Base-by-base conservation (phyloP, 2,797 vertebrate species). In the Myotis pilosus region DNA sequence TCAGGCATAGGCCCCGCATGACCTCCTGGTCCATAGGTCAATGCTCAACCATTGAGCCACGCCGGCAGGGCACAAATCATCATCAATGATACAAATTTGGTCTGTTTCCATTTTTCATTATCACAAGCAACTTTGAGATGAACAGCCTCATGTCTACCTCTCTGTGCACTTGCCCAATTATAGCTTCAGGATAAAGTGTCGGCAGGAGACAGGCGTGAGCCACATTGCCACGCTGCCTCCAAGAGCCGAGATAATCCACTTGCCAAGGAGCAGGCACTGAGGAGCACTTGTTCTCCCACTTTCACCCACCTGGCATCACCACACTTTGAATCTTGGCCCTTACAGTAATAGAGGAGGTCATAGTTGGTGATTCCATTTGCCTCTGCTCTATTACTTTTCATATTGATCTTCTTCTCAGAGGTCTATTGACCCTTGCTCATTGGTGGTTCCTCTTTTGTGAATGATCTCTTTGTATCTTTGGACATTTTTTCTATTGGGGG, bases 361-460 rank as follows among this genome's bases (percentile, higher is more conserved):
- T 9, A 6, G 8, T 8, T 8, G 38, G 53, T 71, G 78, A 68
- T 22, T 36, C 88, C 25, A 17, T 60, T 36, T 51, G 41, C 28
- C 51, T 76, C 69, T 64, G 22, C 47, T 88, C 30, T n/a, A 33
- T 68, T 49, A 28, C 23, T 71, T 81, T 60, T 85, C 49, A 57
- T 33, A 30, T 1, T 51, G 85, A 60, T 6, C 19, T 75, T 76
- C 28, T 66, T 60, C 47, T 47, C 22, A 16, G 1, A 2, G 0
- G n/a, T 57, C 17, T 19, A 1, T 17, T 15, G 49, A 38, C 38
- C 2, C 0, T 33, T 4, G 33, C 5, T 51, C 0, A 22, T 53
- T 19, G 85, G 44, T 8, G 3, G 36, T 80, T 90, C 41, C 17
- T 94, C 72, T 89, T 74, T 81, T 51, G 66, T 72, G 57, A 79